These are phyloP conservation scores for Hemiscyllium ocellatum DNA, from an alignment of 2,113 vertebrate genomes.

Conservation along the genomic window DNA sequence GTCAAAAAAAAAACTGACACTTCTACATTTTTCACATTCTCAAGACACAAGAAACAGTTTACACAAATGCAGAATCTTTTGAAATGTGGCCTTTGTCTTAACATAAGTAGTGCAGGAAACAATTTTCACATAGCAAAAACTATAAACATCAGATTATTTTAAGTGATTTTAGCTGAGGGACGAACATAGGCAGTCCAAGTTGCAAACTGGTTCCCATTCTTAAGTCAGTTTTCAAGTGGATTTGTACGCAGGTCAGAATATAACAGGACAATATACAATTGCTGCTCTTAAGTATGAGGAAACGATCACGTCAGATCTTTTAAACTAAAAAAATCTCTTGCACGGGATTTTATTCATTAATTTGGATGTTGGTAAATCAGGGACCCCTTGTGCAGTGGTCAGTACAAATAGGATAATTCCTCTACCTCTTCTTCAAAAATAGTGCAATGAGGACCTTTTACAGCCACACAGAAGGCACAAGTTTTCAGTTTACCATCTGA, in stretches of 20 bases:
- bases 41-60: background rate
- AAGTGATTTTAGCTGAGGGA: background rate
- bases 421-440: background rate
- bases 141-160: too few species aligned
- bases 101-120: background rate
- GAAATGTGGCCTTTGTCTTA: background rate
- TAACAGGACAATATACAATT: too few species aligned
- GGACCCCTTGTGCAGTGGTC: background rate
- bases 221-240: too few species aligned
- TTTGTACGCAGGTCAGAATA: too few species aligned
- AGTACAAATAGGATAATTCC: background rate
- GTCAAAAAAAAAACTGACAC: background rate
- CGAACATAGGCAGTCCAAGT: background rate
- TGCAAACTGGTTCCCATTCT: too few species aligned
- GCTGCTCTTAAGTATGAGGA: too few species aligned
- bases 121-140: background rate
- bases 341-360: too few species aligned
- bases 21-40: background rate
- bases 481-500: background rate
- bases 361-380: too few species aligned
- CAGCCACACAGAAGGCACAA: background rate
- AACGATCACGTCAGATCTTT: too few species aligned
- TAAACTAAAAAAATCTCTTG: too few species aligned
- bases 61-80: background rate
- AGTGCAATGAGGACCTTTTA: background rate